Base-by-base conservation (phyloP, 2,797 vertebrate species). In the Liasis olivaceus region DNA sequence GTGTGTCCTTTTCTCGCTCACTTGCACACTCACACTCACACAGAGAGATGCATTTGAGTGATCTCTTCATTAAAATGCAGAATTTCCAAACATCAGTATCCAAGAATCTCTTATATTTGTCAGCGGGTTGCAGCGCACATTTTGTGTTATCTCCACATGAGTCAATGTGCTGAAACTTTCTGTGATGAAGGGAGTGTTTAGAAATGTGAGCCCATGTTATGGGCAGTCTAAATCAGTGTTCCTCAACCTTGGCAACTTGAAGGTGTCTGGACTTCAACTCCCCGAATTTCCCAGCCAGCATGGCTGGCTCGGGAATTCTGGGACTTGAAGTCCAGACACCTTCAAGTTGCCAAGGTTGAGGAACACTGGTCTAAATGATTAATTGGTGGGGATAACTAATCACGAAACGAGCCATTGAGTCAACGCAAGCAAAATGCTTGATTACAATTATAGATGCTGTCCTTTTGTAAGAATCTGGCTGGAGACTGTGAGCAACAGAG, bases 1-100 rank as follows among this genome's bases (percentile, higher is more conserved):
- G 36, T 0, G 3, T 22, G 69, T 42, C 69, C 15, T 7, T 31
- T 7, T 22, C 17, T 72, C 17, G 7, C 66, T 69, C 31, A 13
- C 64, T 69, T 0, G 69, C 69, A 22, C 36, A 42, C 15, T 1
- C 17, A 36, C 1, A 1, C 31, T 36, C 15, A 17, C 7, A 42
- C 3, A 0, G 17, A 0, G 2, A 77, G 17, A 11, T 22, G 42
- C 31, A 3, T 96, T 94, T 91, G 93, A 95, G 58, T 66, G 88
- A 58, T 66, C 26, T 87, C 26, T 66, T 58, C 58, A 93, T 94
- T 13, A 62, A 72, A n/a, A 60, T 31, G 31, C 3, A 94, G 95
- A 95, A 94, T 42, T 1, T 88, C 77, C 91, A 87, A 96, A 92
- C 88, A 51, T 86, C 5, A 54, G 58, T 7, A n/a, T 89, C 72